Conservation (phyloP, 2,888 invertebrate genomes). For the Sphaerophoria rueppellii region DNA sequence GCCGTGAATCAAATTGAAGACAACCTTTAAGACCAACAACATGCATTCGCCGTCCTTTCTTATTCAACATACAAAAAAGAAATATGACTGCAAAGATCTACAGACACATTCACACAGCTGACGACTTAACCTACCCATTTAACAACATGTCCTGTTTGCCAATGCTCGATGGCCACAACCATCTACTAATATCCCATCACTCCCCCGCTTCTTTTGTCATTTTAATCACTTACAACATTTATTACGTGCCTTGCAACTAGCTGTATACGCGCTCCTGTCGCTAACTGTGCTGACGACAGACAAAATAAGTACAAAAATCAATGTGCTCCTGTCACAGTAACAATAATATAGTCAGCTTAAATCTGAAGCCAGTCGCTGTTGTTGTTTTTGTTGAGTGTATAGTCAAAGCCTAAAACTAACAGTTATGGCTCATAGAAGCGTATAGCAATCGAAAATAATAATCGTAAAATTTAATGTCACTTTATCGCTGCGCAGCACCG, state of each 20-base stretch:
- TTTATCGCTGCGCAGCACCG: conserved; percentile 68
- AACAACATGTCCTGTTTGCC: conserved; percentile 44
- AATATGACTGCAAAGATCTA: too few species aligned
- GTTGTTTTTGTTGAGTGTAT: not conserved
- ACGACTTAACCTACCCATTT: conserved; percentile 42
- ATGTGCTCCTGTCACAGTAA: conserved; percentile 28
- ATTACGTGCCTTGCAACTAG: conserved; percentile 63
- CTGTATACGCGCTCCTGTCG: conserved; percentile 18
- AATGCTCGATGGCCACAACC: not conserved
- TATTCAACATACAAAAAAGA: too few species aligned
- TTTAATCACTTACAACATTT: conserved; percentile 71
- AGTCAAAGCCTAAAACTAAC: conserved; percentile 8
- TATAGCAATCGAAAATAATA: conserved; percentile 67
- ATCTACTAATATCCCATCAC: conserved; percentile 25
- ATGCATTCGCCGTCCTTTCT: too few species aligned
- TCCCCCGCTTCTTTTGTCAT: conserved; percentile 57
- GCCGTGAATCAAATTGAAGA: too few species aligned
- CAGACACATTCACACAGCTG: too few species aligned
- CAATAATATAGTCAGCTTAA: not conserved
- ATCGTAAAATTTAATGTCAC: conserved; percentile 72
- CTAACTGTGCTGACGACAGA: conserved; percentile 1
- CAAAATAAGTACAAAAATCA: conserved; percentile 56
- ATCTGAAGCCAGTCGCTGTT: not conserved
- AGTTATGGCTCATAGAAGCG: conserved; percentile 54
- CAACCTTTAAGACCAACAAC: too few species aligned